Conservation (phyloP, 2,888 invertebrate species). For the Melitaea athalia region DNA sequence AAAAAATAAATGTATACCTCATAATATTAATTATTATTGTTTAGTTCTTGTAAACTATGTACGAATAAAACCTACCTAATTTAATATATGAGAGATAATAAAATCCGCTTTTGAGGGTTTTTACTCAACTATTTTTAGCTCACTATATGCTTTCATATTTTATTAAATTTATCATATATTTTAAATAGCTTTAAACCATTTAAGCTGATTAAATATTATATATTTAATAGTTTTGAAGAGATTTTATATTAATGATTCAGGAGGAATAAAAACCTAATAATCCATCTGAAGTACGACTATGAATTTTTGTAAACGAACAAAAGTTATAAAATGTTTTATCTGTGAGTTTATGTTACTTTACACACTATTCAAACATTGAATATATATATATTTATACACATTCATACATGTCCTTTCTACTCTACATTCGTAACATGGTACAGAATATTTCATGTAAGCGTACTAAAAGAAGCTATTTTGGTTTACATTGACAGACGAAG, state of each 20-base stretch:
- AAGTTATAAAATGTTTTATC: not conserved
- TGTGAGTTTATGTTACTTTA: not conserved
- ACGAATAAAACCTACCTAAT: not conserved
- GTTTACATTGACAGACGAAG: not conserved
- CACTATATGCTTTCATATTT: conserved; percentile 76
- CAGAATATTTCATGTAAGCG: not conserved
- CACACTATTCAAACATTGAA: conserved; percentile 51
- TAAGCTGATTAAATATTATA: conserved; percentile 4
- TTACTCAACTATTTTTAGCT: conserved; percentile 47
- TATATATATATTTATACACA: conserved; percentile 62
- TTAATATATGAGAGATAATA: conserved; percentile 8
- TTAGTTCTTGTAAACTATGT: not conserved
- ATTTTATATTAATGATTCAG: not conserved
- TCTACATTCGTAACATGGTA: not conserved
- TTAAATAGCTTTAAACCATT: conserved; percentile 10
- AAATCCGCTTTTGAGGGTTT: conserved; percentile 5
- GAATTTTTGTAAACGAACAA: too few species aligned
- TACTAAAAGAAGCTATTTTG: not conserved
- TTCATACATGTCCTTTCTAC: not conserved
- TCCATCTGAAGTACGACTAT: too few species aligned
- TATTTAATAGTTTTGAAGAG: not conserved
- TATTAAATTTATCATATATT: conserved; percentile 23
- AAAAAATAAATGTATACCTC: conserved; percentile 1
- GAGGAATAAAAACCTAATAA: too few species aligned
- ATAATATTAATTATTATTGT: not conserved